Evolutionary conservation across 2,888 invertebrate genomes (phyloP).

Genomic region (Andrena marginata): DNA sequence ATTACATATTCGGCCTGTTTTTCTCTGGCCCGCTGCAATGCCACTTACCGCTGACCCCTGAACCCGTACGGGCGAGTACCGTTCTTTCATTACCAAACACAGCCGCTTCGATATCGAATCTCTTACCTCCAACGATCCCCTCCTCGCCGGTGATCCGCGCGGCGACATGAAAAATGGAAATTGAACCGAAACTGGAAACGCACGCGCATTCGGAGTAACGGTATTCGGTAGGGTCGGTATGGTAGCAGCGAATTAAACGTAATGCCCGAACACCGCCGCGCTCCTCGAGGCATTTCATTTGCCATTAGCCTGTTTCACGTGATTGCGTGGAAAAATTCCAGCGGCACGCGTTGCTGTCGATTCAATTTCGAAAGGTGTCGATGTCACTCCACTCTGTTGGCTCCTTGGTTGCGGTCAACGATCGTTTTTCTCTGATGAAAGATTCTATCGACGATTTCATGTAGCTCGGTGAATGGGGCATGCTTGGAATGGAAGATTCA

Average conservation of each 20-base stretch:
- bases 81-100: slow-evolving; percentile 69
- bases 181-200: slow-evolving; percentile 31
- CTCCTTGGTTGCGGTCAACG: slow-evolving; percentile 3
- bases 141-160: not conserved
- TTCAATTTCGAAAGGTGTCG: slow-evolving; percentile 1
- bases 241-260: slow-evolving; percentile 13
- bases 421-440: no score
- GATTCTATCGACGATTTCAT: no score
- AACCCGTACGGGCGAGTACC: slow-evolving; percentile 66
- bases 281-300: not conserved
- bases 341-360: slow-evolving; percentile 1
- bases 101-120: slow-evolving; percentile 47
- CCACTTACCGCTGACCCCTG: slow-evolving; percentile 70
- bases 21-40: slow-evolving; percentile 61
- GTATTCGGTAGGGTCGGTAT: slow-evolving; percentile 1
- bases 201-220: slow-evolving; percentile 20
- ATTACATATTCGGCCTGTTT: slow-evolving; percentile 58
- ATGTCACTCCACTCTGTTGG: no score
- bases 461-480: no score
- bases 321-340: slow-evolving; percentile 17
- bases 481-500: no score
- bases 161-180: slow-evolving; percentile 41
- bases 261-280: not conserved
- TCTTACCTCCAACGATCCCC: slow-evolving; percentile 1
- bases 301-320: slow-evolving; percentile 1